Evolutionary conservation across 2,797 vertebrate species (phyloP), one percentile per base, ranked within the genome.

Genomic region (Erpetoichthys calabaricus): DNA sequence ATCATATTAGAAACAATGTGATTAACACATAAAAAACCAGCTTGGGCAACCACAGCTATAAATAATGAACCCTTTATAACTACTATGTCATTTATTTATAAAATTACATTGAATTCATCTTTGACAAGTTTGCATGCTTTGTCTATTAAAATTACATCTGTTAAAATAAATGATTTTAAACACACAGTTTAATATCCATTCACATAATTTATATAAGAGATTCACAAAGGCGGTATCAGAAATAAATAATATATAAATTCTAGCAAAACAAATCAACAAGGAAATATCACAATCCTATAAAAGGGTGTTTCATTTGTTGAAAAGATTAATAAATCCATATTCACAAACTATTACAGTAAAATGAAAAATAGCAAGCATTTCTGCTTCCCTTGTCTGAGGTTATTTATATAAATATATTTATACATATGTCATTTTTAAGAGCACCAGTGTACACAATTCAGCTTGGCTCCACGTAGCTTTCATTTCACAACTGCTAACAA

Each of bases 121-220:
- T 25, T 25, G 25, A 25, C 25, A 25, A 25, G 25, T 25, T 25
- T 25, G 25, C 25, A 25, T 25, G 25, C 25, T 25, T 25, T 25
- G 25, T 25, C 25, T 25, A 25, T 25, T 25, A 25, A 25, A 84
- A 25, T 25, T 25, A 25, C 25, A 81, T 73, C 74, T 73, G 77
- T 76, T 83, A 75, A 74, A 80, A 77, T 82, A 84, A 73, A 69
- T 75, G 73, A 56, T 66, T 57, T 55, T 59, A 74, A 68, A 73
- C 60, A 57, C 50, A 56, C 56, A 69, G 74, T 74, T 60, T 42
- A 57, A 72, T 62, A 63, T 58, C 71, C 72, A 65, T 76, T 77
- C 70, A 66, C 71, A 62, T 65, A 72, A 44, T 53, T n/a, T 54
- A 3, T 7, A 68, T 79, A 75, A 64, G 80, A 81, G 81, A 83